Base-by-base conservation (phyloP, 2,113 vertebrate genomes). In the Syrmaticus mikado region DNA sequence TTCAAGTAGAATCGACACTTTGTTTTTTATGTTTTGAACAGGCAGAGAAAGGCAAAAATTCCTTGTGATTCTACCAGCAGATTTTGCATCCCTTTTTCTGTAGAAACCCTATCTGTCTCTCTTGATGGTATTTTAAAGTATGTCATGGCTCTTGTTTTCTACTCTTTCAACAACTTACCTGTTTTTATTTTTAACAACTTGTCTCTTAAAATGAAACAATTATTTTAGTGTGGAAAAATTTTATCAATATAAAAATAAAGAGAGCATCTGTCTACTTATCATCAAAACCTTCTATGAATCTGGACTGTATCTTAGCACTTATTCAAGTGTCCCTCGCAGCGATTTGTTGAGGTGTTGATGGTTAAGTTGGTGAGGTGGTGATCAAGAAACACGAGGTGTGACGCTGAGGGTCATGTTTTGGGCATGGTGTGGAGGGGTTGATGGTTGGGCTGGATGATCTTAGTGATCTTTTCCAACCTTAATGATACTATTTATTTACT, bases 181-280 rank as follows among this genome's bases (percentile, higher is more conserved):
- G 72, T 73, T 85, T 91, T 95, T 92, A 92, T 96, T 94, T 96
- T 93, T 87, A 92, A 93, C 89, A 94, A 94, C 84, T 96, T 87
- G 82, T 94, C 89, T 95, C 64, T 91, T 92, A 87, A 94, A 92
- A 87, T 89, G 82, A 92, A 93, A 76, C 46, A 92, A 94, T 92
- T 93, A 94, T 93, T 97, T 95, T 89, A 85, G 87, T 94, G 83
- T 77, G 92, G 89, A 95, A 95, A 87, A 82, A 85, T 85, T 91
- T 83, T 92, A 96, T 93, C 87, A 52, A 91, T 91, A 89, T 67
- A 93, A 94, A 93, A 92, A 92, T 93, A 93, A 95, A 93, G 50
- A 58, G 30, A 95, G 79, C 91, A 95, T 89, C 89, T 93, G 82
- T 57, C 77, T 96, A 80, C 89, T 95, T 94, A 93, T 67, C 20